Base-by-base conservation (phyloP, 2,113 vertebrate genomes). In the Siphamia tubifer region DNA sequence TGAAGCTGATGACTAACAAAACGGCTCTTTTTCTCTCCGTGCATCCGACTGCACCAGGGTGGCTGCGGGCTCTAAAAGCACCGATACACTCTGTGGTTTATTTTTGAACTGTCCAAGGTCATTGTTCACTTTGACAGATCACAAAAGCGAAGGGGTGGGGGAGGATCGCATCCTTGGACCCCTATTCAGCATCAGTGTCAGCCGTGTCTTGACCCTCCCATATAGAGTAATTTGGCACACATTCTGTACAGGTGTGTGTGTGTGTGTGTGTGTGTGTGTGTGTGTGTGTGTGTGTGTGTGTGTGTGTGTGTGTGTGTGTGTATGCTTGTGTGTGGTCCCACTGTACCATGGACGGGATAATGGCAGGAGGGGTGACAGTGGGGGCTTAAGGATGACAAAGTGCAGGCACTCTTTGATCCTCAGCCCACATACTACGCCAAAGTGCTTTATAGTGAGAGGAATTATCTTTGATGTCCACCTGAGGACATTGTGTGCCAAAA, bases 1-100 rank as follows among this genome's bases (percentile, higher is more conserved):
- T 38, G 72, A 81, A 78, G 77, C 75, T 56, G 84, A 87, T 90
- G 90, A 91, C 84, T 91, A 91, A 91, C 84, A 74, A 73, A 71
- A 83, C 77, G n/a, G 56, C 51, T 86, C 63, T 70, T 81, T 72
- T 75, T 86, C 73, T 81, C 70, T 82, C 63, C 68, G 90, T 85
- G 87, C 83, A 72, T 62, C 64, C 28, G 30, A 85, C 77, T 80
- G 65, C 69, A 73, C 53, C 66, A 61, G 79, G 72, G 56, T 79
- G 72, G 84, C 68, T 80, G 73, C 44, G 52, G 81, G 77, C 79
- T 85, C 74, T 81, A 21, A 74, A 78, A 79, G 79, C 81, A 61
- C 55, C 16, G 57, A 80, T 74, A 60, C 74, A 75, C 75, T 70
- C 67, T 19, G 68, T 4, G 53, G 62, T 87, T 82, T 81, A 79